Base-by-base conservation (phyloP, 2,797 vertebrate genomes). In the Ctenosaura bakeri region DNA sequence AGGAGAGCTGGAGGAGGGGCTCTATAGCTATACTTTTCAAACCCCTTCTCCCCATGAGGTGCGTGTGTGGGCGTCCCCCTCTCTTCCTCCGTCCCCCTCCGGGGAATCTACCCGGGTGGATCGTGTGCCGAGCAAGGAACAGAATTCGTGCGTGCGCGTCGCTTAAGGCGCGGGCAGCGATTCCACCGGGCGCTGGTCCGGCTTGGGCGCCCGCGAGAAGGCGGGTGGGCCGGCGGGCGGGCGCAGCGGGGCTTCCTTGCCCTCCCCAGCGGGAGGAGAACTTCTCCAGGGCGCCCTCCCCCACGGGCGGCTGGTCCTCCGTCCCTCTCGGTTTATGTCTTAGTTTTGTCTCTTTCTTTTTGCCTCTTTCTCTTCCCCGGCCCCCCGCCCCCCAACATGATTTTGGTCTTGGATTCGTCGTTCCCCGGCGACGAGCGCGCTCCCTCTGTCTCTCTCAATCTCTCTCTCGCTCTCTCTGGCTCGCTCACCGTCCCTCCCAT, bases 251-350 rank as follows among this genome's bases (percentile, higher is more conserved):
- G 42, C 42, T 46, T 46, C 4, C 42, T 46, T 46, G 42, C 42
- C 42, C 42, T 46, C 42, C 42, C 42, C 4, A 46, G 42, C 42
- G 42, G 42, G 42, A 46, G 42, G 42, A 46, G 42, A 46, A 46
- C 42, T 46, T 46, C 42, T 46, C 42, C 42, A 46, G 42, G 42
- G 83, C 77, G 90, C 35, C 88, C 87, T 82, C n/a, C 8, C 13
- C n/a, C 71, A 5, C 12, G 38, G 88, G 92, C 90, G 93, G 96
- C 96, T 95, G 96, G 95, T 97, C 96, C 97, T 95, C 93, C 73
- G 91, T 52, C 38, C 18, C 83, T 22, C 66, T n/a, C 12, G 24
- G 69, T 73, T 26, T 29, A 29, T 29, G 26, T 13, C 6, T 94
- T 93, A 14, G 9, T 6, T 13, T 3, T 88, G 59, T 2, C 46